Conservation (phyloP, 2,888 invertebrate species). For the Cataglyphis cursor region DNA sequence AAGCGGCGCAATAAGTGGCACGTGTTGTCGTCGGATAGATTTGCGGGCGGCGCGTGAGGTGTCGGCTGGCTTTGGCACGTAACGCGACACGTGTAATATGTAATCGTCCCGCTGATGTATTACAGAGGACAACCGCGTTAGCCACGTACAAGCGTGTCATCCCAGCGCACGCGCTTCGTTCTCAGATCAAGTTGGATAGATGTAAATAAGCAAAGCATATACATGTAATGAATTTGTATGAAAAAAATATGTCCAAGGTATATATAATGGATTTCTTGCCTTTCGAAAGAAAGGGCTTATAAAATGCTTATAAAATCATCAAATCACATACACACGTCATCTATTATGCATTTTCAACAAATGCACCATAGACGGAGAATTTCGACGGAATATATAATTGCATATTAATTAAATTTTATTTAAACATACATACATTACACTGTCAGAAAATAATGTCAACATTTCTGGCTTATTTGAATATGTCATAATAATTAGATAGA, state of each 20-base stretch:
- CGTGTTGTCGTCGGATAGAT: slow-evolving; percentile 81
- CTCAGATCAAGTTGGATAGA: slow-evolving; percentile 21
- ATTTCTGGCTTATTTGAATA: not conserved
- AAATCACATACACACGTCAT: not conserved
- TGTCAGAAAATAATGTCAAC: slow-evolving; percentile 20
- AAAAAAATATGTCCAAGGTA: not conserved
- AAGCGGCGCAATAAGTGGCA: slow-evolving; percentile 78
- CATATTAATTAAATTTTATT: slow-evolving; percentile 31
- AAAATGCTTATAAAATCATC: not conserved
- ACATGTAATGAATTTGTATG: slow-evolving; percentile 5
- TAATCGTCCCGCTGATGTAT: slow-evolving; percentile 78
- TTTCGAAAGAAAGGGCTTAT: not conserved
- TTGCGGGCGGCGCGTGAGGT: slow-evolving; percentile 75
- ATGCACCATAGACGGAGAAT: not conserved
- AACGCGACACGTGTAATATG: slow-evolving; percentile 77
- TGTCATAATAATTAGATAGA: slow-evolving; percentile 39
- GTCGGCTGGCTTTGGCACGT: slow-evolving; percentile 79
- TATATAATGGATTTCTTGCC: slow-evolving; percentile 5
- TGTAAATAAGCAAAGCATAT: not conserved
- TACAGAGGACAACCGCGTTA: slow-evolving; percentile 68
- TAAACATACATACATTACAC: not conserved
- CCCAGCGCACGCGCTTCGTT: slow-evolving; percentile 13
- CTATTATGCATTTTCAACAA: not conserved
- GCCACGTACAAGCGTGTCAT: slow-evolving; percentile 44
- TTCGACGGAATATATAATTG: slow-evolving; percentile 4